phyloP scores from a whole-genome alignment of 2,113 vertebrate genomes.

The Carlito syrichta region DNA sequence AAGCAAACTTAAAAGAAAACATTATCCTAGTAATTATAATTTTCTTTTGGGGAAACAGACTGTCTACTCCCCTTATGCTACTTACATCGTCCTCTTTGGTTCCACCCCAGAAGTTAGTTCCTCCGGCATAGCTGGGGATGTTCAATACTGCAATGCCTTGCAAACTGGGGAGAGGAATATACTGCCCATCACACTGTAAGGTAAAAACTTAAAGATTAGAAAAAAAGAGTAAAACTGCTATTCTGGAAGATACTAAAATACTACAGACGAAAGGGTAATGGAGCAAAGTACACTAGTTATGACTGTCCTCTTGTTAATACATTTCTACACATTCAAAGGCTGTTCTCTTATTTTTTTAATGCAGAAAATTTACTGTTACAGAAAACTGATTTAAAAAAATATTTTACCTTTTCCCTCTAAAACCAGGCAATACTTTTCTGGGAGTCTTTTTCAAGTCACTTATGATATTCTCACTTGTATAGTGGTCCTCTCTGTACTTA shows the following conservation, averaged over 20 bases:
- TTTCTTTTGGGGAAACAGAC: background rate
- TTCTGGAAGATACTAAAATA: background rate
- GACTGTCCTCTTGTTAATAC: background rate
- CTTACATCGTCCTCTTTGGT: slow-evolving; percentile 99
- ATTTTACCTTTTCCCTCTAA: background rate
- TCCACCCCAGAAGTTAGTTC: slow-evolving; percentile 99
- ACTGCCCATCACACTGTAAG: slow-evolving; percentile 96
- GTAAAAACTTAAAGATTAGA: slow-evolving; percentile 60
- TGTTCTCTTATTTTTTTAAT: background rate
- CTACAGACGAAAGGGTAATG: background rate
- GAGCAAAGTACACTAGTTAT: background rate
- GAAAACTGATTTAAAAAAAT: background rate
- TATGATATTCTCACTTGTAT: background rate
- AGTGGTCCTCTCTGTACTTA: background rate
- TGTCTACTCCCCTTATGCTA: slow-evolving; percentile 39
- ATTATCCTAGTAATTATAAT: background rate
- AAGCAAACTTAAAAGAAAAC: background rate
- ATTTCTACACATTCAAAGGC: background rate
- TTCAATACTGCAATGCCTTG: slow-evolving; percentile 98
- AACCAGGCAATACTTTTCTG: background rate
- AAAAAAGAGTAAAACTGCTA: background rate
- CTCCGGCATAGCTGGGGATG: slow-evolving; percentile 97
- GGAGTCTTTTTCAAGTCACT: background rate
- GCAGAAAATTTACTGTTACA: background rate
- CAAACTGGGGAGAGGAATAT: slow-evolving; percentile 98